These are phyloP conservation scores for Tipula vernalis DNA, from an alignment of 2,888 invertebrate genomes.

Conservation along the genomic window DNA sequence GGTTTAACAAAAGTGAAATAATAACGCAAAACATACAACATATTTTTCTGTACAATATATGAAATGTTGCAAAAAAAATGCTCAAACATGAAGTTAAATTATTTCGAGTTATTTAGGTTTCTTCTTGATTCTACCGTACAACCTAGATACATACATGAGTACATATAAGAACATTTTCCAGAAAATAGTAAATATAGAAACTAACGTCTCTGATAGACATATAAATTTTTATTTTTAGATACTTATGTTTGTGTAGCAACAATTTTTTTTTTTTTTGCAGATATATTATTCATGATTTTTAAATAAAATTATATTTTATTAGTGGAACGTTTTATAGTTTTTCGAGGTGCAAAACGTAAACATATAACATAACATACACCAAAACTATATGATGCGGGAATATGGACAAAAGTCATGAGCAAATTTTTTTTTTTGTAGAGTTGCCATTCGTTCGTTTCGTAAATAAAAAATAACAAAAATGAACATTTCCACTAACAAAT, in stretches of 20 bases:
- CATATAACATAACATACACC: not conserved
- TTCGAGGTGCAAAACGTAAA: not conserved
- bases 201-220: not conserved
- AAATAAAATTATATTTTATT: constrained; percentile 4
- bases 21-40: no score
- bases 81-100: not conserved
- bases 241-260: not conserved
- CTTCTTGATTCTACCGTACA: not conserved
- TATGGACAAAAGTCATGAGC: not conserved
- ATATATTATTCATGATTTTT: not conserved
- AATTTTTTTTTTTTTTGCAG: not conserved
- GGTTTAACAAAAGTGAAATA: no score
- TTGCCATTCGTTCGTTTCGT: not conserved
- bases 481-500: not conserved
- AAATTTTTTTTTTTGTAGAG: not conserved
- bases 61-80: no score
- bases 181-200: not conserved
- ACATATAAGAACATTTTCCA: not conserved
- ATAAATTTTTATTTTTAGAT: not conserved
- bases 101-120: not conserved
- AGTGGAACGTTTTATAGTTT: not conserved
- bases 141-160: not conserved
- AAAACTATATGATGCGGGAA: not conserved
- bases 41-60: no score
- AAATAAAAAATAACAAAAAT: not conserved